Conservation (phyloP, 1,140 invertebrate species). For the Apis florea region DNA sequence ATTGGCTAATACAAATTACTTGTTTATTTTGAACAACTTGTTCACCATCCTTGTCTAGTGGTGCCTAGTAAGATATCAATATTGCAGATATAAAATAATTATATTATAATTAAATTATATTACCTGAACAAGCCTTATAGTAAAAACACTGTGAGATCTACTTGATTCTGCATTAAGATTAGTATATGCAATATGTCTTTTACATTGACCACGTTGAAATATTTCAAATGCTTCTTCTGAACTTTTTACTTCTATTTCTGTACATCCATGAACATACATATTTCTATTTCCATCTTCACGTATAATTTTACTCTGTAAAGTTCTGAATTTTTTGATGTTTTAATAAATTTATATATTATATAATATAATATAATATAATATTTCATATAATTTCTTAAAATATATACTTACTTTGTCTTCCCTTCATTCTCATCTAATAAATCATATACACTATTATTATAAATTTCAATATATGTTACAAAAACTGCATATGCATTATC, state of each 20-base stretch:
- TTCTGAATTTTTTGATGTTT: slow-evolving; percentile 63
- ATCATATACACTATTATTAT: slow-evolving; percentile 98
- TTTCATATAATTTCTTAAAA: not conserved
- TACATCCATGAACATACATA: slow-evolving; percentile 94
- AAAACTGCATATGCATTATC: slow-evolving; percentile 95
- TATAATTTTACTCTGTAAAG: slow-evolving; percentile 84
- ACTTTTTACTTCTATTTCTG: slow-evolving; percentile 94
- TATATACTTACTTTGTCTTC: slow-evolving; percentile 72
- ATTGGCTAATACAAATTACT: slow-evolving; percentile 87
- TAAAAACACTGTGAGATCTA: slow-evolving; percentile 96
- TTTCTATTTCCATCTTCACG: slow-evolving; percentile 89
- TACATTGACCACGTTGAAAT: slow-evolving; percentile 89
- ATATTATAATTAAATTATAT: not conserved
- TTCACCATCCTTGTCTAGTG: slow-evolving; percentile 86
- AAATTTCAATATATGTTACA: slow-evolving; percentile 97
- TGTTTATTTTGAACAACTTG: slow-evolving; percentile 85
- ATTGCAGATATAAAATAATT: not conserved
- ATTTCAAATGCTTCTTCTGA: slow-evolving; percentile 95
- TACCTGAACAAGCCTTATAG: slow-evolving; percentile 92
- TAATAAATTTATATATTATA: not conserved
- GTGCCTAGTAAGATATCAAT: slow-evolving; percentile 82
- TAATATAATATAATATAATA: too few species aligned
- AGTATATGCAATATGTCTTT: slow-evolving; percentile 93
- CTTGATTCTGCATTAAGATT: slow-evolving; percentile 94
- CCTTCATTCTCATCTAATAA: slow-evolving; percentile 90